Conservation (phyloP, 1,140 invertebrate genomes). For the Zaprionus tsacasi region DNA sequence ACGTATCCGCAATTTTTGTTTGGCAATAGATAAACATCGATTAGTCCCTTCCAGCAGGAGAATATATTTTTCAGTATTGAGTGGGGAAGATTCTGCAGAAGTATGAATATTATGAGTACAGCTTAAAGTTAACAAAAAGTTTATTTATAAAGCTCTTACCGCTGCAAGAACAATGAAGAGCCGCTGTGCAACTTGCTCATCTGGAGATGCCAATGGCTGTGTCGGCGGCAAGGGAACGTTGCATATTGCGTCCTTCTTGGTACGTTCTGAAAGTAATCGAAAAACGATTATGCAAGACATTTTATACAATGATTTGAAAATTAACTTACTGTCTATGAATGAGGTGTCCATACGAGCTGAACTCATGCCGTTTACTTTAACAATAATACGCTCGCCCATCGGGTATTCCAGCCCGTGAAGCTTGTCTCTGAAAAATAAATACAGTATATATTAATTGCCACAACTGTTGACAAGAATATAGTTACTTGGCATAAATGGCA, state of each 20-base stretch:
- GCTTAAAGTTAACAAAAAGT: neutral
- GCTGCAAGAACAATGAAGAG: constrained; percentile 82
- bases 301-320: neutral
- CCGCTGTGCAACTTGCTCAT: constrained; percentile 85
- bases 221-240: constrained; percentile 89
- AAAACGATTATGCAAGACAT: neutral
- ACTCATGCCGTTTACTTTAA: constrained; percentile 87
- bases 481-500: constrained; percentile 88
- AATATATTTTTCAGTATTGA: constrained; percentile 94
- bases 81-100: constrained; percentile 90
- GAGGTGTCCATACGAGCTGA: constrained; percentile 80
- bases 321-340: constrained; percentile 74
- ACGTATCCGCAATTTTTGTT: constrained; percentile 97
- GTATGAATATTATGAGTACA: constrained; percentile 77
- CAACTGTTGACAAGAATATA: too few relatives aligned
- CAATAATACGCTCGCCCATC: constrained; percentile 91
- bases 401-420: constrained; percentile 95
- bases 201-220: constrained; percentile 90
- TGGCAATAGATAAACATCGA: constrained; percentile 94
- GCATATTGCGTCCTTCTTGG: constrained; percentile 84
- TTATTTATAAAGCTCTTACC: constrained; percentile 42
- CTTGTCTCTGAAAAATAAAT: constrained; percentile 86
- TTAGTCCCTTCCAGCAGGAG: constrained; percentile 95
- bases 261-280: constrained; percentile 55
- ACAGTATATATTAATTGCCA: too few relatives aligned